phyloP scores from a whole-genome alignment of 2,888 invertebrate genomes.

The Erebia epiphron region DNA sequence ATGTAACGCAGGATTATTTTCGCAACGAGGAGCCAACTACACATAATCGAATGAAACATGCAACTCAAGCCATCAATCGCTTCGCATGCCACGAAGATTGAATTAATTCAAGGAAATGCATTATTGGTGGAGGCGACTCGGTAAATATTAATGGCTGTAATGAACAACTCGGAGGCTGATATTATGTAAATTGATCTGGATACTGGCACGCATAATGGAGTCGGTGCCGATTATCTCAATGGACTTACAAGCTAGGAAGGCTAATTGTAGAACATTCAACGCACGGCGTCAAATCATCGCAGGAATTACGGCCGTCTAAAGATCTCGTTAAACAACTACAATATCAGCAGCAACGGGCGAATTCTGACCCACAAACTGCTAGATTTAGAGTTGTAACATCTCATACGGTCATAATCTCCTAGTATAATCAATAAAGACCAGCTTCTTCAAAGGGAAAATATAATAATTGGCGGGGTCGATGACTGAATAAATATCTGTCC shows the following conservation, averaged over 20 bases:
- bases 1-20: conserved; percentile 4
- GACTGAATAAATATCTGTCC: conserved; percentile 51
- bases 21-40: neutral
- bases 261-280: conserved; percentile 71
- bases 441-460: conserved; percentile 10
- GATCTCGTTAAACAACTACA: conserved; percentile 25
- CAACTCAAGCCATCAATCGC: conserved; percentile 19
- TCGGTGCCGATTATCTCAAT: conserved; percentile 60
- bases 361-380: conserved; percentile 11
- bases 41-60: conserved; percentile 14
- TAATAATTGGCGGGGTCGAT: conserved; percentile 41
- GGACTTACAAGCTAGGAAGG: conserved; percentile 55
- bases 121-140: conserved; percentile 39
- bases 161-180: conserved; percentile 55
- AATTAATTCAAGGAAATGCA: conserved; percentile 35
- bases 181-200: conserved; percentile 67
- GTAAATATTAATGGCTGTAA: conserved; percentile 64
- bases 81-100: conserved; percentile 25
- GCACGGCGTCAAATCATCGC: conserved; percentile 55
- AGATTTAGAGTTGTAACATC: conserved; percentile 12
- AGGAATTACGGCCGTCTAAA: conserved; percentile 29
- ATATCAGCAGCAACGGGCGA: conserved; percentile 7
- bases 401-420: conserved; percentile 6
- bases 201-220: conserved; percentile 49
- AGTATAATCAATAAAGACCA: conserved; percentile 16